Percentiles rank a stretch among this genome's conserved stretches.
These are phyloP conservation scores for Branchellion lobata DNA, from an alignment of 2,888 invertebrate genomes.

Conservation along the genomic window DNA sequence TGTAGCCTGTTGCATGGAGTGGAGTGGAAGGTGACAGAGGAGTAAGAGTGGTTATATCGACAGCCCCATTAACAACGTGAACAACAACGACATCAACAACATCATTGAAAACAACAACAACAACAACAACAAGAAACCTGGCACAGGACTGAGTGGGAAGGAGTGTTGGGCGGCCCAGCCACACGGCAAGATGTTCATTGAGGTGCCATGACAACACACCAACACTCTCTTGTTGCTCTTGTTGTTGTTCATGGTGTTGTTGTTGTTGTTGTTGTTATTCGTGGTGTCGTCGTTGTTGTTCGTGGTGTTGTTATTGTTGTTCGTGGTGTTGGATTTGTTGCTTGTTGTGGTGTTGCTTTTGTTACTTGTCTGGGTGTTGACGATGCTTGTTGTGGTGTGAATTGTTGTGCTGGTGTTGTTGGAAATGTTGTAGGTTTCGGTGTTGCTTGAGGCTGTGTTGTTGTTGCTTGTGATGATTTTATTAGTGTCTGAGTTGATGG, in stretches of 20 bases:
- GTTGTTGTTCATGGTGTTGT: not conserved
- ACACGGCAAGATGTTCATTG: slow-evolving; percentile 90
- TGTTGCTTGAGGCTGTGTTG: too few species aligned
- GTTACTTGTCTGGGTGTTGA: not conserved
- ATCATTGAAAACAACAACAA: not conserved
- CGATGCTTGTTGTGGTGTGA: too few species aligned
- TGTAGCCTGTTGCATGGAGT: not conserved
- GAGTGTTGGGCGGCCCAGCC: slow-evolving; percentile 90
- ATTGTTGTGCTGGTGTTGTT: too few species aligned
- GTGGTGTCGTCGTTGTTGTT: not conserved
- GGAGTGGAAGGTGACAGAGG: not conserved
- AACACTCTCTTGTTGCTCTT: slow-evolving; percentile 50
- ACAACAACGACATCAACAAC: not conserved
- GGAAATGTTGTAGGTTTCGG: too few species aligned
- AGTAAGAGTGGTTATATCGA: not conserved
- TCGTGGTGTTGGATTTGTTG: not conserved
- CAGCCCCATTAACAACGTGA: too few species aligned
- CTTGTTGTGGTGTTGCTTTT: not conserved
- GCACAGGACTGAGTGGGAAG: slow-evolving; percentile 80
- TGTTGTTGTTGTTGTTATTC: not conserved
- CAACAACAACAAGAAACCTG: slow-evolving; percentile 65
- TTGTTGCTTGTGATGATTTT: too few species aligned
- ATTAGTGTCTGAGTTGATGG: too few species aligned
- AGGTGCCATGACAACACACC: slow-evolving; percentile 71
- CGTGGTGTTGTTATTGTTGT: not conserved